phyloP scores from a whole-genome alignment of 2,888 invertebrate genomes.

The Chrysina gloriosa region DNA sequence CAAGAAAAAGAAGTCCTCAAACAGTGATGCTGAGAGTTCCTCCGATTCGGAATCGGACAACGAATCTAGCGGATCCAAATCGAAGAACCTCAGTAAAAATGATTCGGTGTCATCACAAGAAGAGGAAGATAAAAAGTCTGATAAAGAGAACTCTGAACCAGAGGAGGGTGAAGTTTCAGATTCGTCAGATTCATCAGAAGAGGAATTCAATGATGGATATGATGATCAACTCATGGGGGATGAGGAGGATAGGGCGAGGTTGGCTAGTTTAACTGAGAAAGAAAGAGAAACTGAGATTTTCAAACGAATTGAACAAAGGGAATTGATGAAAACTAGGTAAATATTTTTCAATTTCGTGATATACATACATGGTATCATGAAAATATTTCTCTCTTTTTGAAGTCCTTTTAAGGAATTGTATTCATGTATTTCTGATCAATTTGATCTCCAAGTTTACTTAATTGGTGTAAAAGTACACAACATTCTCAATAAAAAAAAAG shows the following conservation, averaged over 20 bases:
- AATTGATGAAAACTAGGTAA: conserved; percentile 88
- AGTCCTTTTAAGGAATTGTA: background rate
- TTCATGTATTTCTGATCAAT: background rate
- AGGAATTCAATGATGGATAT: conserved; percentile 96
- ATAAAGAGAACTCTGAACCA: conserved; percentile 76
- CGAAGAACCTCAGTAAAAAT: conserved; percentile 56
- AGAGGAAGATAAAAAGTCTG: conserved; percentile 63
- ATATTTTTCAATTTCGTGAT: background rate
- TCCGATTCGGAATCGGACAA: conserved; percentile 63
- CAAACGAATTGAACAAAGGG: conserved; percentile 94
- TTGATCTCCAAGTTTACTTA: too few species aligned
- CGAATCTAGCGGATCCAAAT: conserved; percentile 61
- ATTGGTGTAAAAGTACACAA: too few species aligned
- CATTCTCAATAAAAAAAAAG: too few species aligned
- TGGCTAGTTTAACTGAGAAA: conserved; percentile 95
- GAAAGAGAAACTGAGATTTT: conserved; percentile 98
- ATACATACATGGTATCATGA: too few species aligned
- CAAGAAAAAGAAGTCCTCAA: conserved; percentile 67
- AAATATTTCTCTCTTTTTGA: background rate
- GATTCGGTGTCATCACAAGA: conserved; percentile 55
- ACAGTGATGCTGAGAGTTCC: conserved; percentile 60
- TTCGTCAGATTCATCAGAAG: conserved; percentile 76
- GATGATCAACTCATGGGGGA: conserved; percentile 98
- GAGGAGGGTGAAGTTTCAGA: conserved; percentile 90
- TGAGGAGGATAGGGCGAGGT: conserved; percentile 89